Evolutionary conservation across 2,888 invertebrate genomes (phyloP), one percentile per base, ranked within the genome.

Genomic region (Chrysodeixis includens): DNA sequence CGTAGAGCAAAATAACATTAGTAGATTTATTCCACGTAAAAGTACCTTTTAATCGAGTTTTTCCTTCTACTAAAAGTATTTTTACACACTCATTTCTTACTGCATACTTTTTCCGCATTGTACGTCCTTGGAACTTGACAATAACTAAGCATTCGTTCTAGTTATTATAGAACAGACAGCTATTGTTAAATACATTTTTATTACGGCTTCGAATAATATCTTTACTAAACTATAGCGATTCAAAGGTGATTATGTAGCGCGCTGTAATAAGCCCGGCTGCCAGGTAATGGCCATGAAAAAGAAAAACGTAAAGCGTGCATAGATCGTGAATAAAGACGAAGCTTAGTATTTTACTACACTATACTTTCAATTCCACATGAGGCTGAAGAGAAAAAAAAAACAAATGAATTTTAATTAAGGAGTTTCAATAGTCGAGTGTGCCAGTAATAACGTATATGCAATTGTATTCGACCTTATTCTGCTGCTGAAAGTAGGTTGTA

Each of bases 371-470:
- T 40, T 6, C n/a, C 40, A 40, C n/a, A n/a, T 40, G 6, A n/a
- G 40, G n/a, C 40, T 40, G 40, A 40, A n/a, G 14, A 40, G 32
- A 9, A 32, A 32, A 10, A 32, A 40, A 35, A 6, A 40, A 40
- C 40, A 40, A 40, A 40, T 35, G 35, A 35, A 35, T 12, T 12
- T 35, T 14, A 35, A 35, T 35, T 14, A 35, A 12, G 14, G 1
- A 4, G 40, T 40, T 40, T 40, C 53, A 69, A 32, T 30, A 69
- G 56, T 44, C 56, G 49, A 61, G 12, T 30, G 30, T 32, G 71
- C 55, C 58, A 71, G 71, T 62, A 57, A 26, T n/a, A 14, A 26
- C 10, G 26, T 26, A 26, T 26, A 6, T 58, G 32, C 40, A n/a
- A 7, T n/a, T 12, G 35, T 2, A 12, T 35, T 40, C 26, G 26